A percentile compares a stretch with the other conserved stretches of the same genome.
phyloP scores from a whole-genome alignment of 2,113 vertebrate genomes.

The Xenopus laevis region DNA sequence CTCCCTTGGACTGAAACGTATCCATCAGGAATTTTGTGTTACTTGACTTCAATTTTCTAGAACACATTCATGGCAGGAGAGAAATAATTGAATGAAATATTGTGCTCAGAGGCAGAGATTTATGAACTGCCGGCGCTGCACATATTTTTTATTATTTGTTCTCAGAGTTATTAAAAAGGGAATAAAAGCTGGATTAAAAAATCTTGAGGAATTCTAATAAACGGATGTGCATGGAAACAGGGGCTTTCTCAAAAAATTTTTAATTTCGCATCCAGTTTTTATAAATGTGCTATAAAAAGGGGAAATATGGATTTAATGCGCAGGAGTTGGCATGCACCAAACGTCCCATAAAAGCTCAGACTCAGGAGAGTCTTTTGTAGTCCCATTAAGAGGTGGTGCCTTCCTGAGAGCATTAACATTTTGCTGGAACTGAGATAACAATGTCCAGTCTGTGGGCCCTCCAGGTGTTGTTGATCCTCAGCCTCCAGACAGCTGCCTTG shows the following conservation, averaged over 20 bases:
- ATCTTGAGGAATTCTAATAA: conserved; percentile 28
- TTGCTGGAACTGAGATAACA: neutral
- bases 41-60: neutral
- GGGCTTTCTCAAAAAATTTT: neutral
- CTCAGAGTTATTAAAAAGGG: conserved; percentile 28
- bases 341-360: neutral
- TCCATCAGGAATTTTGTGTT: conserved; percentile 5
- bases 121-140: conserved; percentile 23
- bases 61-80: conserved; percentile 13
- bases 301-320: conserved; percentile 8
- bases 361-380: neutral
- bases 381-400: neutral
- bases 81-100: conserved; percentile 31
- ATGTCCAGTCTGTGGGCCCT: too few relatives aligned
- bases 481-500: too few relatives aligned
- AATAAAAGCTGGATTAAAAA: conserved; percentile 35
- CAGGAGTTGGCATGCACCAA: neutral
- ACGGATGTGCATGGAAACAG: conserved; percentile 16
- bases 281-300: neutral
- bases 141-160: conserved; percentile 6
- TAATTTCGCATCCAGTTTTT: conserved; percentile 9
- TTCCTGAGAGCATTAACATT: neutral
- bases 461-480: too few relatives aligned
- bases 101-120: conserved; percentile 18
- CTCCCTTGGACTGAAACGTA: conserved; percentile 9